Percentiles rank a stretch among this genome's conserved stretches.
Conservation (phyloP, 2,113 vertebrate species). For the Crotalus tigris region DNA sequence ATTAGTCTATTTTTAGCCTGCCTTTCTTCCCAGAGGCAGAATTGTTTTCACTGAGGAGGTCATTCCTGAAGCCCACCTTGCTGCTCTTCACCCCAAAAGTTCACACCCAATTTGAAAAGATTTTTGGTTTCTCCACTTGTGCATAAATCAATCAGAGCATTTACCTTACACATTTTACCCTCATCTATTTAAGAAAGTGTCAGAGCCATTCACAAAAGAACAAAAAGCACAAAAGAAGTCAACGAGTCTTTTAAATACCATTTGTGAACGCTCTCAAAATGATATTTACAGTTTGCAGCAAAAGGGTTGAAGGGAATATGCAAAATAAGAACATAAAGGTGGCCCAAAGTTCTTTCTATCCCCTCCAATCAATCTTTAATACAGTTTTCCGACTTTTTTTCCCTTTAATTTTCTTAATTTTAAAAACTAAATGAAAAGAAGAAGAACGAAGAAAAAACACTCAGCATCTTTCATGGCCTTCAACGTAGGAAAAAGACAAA, state of each 20-base stretch:
- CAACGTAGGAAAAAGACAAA: slow-evolving; percentile 1
- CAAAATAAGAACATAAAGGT: slow-evolving; percentile 17
- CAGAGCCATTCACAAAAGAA: neutral
- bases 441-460: neutral
- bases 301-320: slow-evolving; percentile 36
- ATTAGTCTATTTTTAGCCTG: neutral
- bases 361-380: neutral
- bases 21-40: neutral
- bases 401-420: neutral
- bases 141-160: neutral
- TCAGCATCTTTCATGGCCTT: neutral
- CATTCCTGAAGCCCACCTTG: neutral
- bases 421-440: neutral
- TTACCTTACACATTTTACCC: neutral
- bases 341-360: neutral
- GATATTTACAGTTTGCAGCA: slow-evolving; percentile 11
- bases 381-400: neutral
- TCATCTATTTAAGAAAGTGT: neutral
- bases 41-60: neutral
- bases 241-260: slow-evolving; percentile 9
- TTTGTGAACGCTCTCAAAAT: neutral
- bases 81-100: neutral
- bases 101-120: neutral
- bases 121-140: neutral
- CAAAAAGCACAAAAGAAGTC: neutral